Percentiles rank a stretch among this genome's conserved stretches.
These are phyloP conservation scores for Syrmaticus mikado DNA, from an alignment of 2,113 vertebrate species.

Conservation along the genomic window DNA sequence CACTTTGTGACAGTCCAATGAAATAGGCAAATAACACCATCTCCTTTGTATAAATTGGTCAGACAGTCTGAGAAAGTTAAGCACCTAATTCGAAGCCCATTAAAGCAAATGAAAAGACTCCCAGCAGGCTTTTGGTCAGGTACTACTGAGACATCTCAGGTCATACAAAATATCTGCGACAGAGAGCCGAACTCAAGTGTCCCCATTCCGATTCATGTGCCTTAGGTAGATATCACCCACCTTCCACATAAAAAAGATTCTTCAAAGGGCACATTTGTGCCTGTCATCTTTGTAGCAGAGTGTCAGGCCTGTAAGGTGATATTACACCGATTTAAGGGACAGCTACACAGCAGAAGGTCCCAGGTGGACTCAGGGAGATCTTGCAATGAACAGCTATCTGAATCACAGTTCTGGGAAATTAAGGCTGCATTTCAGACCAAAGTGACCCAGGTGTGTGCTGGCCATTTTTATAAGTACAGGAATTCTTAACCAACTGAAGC, in stretches of 20 bases:
- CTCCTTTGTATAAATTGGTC: conserved; percentile 53
- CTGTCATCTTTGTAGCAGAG: neutral
- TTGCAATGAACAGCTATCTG: neutral
- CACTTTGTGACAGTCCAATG: conserved; percentile 19
- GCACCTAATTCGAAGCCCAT: conserved; percentile 61
- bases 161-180: conserved; percentile 59
- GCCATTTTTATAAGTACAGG: conserved; percentile 3
- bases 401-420: conserved; percentile 11
- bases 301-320: conserved; percentile 25
- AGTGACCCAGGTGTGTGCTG: conserved; percentile 53
- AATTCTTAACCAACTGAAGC: conserved; percentile 6
- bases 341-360: conserved; percentile 16
- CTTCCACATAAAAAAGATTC: conserved; percentile 18
- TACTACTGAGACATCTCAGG: conserved; percentile 48
- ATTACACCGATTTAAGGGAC: neutral
- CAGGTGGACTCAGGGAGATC: neutral
- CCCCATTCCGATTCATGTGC: conserved; percentile 27
- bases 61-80: conserved; percentile 57
- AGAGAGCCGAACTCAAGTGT: conserved; percentile 38
- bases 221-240: conserved; percentile 9
- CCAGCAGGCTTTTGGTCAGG: conserved; percentile 56
- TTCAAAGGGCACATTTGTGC: conserved; percentile 33
- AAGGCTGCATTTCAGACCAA: conserved; percentile 50
- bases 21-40: conserved; percentile 37
- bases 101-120: conserved; percentile 63